These are phyloP conservation scores for Melitaea cinxia DNA, from an alignment of 1,140 invertebrate genomes.

Conservation along the genomic window DNA sequence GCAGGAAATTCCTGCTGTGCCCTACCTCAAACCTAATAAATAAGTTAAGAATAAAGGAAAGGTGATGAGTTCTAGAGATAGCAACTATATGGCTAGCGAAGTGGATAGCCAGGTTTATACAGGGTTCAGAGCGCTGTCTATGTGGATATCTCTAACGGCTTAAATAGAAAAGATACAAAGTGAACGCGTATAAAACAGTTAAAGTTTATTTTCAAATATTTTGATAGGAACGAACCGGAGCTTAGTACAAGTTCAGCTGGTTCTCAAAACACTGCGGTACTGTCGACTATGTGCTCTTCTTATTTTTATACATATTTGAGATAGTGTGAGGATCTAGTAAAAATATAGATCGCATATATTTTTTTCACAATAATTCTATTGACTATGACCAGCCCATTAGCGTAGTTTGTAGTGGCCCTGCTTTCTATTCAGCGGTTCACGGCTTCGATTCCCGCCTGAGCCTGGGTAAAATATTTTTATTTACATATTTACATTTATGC, in stretches of 20 bases:
- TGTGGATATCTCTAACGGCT: slow-evolving; percentile 14
- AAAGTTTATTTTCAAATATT: slow-evolving; percentile 16
- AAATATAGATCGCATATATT: no score
- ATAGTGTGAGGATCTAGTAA: neutral
- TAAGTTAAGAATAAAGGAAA: no score
- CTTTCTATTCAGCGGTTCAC: no score
- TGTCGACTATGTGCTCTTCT: neutral
- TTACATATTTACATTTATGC: no score
- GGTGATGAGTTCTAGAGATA: no score
- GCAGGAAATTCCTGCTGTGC: no score
- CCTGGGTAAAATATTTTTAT: no score
- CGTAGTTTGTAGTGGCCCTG: no score
- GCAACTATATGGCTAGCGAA: neutral
- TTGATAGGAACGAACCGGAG: neutral
- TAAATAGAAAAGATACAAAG: slow-evolving; percentile 10
- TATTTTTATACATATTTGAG: neutral
- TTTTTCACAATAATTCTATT: no score
- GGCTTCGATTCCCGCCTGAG: no score
- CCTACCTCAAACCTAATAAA: no score
- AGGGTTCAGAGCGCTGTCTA: slow-evolving; percentile 2
- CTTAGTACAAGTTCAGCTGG: neutral
- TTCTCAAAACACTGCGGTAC: neutral
- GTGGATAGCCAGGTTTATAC: neutral
- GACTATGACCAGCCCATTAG: no score
- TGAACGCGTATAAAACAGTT: slow-evolving; percentile 1